phyloP scores from a whole-genome alignment of 2,888 invertebrate genomes.

The Thelaira solivaga region DNA sequence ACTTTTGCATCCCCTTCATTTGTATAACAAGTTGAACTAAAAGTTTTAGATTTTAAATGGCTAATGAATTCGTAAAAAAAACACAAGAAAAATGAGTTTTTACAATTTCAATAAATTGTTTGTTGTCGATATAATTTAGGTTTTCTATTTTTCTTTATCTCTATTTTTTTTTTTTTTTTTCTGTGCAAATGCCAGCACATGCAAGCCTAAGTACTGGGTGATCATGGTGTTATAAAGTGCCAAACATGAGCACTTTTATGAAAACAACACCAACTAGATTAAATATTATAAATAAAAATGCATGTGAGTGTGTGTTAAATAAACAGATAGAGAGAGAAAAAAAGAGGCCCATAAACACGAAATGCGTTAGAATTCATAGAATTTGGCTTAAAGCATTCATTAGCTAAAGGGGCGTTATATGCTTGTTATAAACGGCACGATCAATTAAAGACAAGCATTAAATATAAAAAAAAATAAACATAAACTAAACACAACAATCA shows the following conservation, averaged over 20 bases:
- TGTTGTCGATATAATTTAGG: constrained; percentile 52
- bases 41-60: not conserved
- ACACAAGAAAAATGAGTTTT: too few species aligned
- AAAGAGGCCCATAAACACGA: constrained; percentile 33
- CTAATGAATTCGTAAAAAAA: constrained; percentile 27
- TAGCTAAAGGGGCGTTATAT: constrained; percentile 73
- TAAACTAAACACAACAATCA: constrained; percentile 67
- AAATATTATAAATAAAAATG: not conserved
- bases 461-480: not conserved
- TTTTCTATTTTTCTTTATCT: constrained; percentile 43
- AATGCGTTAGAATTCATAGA: constrained; percentile 53
- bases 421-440: constrained; percentile 66
- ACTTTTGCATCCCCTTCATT: constrained; percentile 21
- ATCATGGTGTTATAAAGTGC: constrained; percentile 54
- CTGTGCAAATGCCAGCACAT: too few species aligned
- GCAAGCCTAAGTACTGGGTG: constrained; percentile 7
- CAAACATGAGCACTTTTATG: constrained; percentile 57
- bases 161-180: too few species aligned
- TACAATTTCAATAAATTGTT: constrained; percentile 30
- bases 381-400: constrained; percentile 72
- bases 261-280: not conserved
- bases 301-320: too few species aligned
- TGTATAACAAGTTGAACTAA: not conserved
- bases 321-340: constrained; percentile 19
- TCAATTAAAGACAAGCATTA: constrained; percentile 60